These are phyloP conservation scores for Threskiornis aethiopicus DNA, from an alignment of 2,797 vertebrate genomes.

Conservation along the genomic window DNA sequence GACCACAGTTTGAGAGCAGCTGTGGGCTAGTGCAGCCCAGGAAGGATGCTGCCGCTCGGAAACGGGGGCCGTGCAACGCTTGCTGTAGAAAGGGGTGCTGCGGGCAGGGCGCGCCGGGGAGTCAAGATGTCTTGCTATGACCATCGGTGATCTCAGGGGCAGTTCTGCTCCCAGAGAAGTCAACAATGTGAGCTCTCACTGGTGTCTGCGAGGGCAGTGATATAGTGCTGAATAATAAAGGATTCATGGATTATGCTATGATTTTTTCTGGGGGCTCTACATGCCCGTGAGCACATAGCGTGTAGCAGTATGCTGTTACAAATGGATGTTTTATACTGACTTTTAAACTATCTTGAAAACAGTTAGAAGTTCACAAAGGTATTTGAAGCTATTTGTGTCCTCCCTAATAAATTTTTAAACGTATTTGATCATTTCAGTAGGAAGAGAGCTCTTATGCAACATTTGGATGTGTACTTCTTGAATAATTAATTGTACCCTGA, in stretches of 20 bases:
- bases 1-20: neutral
- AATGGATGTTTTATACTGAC: neutral
- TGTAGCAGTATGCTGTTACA: neutral
- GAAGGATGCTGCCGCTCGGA: neutral
- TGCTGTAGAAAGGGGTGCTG: neutral
- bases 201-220: neutral
- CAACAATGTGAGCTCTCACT: neutral
- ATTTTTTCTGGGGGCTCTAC: neutral
- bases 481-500: neutral
- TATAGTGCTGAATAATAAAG: neutral
- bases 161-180: neutral
- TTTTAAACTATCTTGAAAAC: neutral
- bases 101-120: neutral
- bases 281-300: neutral
- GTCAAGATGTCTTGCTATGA: neutral
- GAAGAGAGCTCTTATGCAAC: neutral
- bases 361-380: neutral
- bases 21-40: neutral
- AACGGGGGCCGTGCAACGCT: accelerated
- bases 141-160: neutral
- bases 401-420: neutral
- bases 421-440: neutral
- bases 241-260: neutral
- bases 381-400: neutral
- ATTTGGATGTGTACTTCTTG: neutral